These are phyloP conservation scores for Rhagonycha fulva DNA, from an alignment of 2,888 invertebrate genomes.

Conservation along the genomic window DNA sequence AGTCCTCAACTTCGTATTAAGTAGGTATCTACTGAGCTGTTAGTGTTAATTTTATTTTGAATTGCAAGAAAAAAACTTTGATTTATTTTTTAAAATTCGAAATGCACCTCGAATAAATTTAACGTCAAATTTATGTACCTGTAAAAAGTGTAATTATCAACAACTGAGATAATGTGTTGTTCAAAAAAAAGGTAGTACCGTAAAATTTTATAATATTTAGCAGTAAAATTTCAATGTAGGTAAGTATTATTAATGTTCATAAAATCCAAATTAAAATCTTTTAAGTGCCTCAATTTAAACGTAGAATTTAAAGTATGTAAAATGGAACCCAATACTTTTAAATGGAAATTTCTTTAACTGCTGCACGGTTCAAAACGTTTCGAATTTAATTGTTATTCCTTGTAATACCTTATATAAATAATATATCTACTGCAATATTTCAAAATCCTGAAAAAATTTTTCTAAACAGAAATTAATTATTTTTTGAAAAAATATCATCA, in stretches of 20 bases:
- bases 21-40: too few species aligned
- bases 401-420: background rate
- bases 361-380: background rate
- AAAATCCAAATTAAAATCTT: background rate
- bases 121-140: background rate
- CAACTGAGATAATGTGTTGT: background rate
- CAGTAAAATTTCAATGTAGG: background rate
- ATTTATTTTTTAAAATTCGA: background rate
- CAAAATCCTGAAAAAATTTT: background rate
- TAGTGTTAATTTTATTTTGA: background rate
- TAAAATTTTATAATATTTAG: background rate
- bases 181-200: background rate
- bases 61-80: background rate
- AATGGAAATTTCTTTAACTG: background rate
- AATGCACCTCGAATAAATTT: background rate
- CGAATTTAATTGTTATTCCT: background rate
- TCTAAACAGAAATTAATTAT: background rate
- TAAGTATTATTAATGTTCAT: background rate
- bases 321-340: background rate
- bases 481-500: background rate
- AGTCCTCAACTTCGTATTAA: background rate
- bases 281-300: background rate
- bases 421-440: background rate
- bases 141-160: background rate
- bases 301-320: background rate